These are phyloP conservation scores for Ferrisia virgata DNA, from an alignment of 2,888 invertebrate genomes.

Conservation along the genomic window DNA sequence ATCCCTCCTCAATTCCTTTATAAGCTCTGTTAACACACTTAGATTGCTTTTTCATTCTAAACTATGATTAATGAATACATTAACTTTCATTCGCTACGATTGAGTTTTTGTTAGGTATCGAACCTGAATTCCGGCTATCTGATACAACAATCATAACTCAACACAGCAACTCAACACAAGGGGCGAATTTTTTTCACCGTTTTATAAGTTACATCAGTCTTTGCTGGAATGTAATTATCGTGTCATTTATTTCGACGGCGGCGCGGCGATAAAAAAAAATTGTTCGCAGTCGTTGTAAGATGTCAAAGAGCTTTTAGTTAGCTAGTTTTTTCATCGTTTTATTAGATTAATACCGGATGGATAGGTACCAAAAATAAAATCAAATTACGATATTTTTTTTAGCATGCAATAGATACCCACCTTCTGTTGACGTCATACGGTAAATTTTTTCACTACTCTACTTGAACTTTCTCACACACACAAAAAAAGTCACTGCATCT, in stretches of 20 bases:
- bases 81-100: conserved; percentile 12
- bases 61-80: conserved; percentile 25
- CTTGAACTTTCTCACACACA: no score
- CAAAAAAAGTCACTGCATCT: no score
- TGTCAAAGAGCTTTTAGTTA: background rate
- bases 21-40: conserved; percentile 11
- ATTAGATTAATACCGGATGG: no score
- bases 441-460: no score
- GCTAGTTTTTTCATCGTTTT: background rate
- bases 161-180: no score
- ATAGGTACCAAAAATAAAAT: no score
- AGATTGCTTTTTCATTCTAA: background rate
- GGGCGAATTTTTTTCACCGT: background rate
- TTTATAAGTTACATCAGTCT: background rate
- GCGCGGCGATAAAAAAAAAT: background rate
- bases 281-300: background rate
- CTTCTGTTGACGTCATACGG: no score
- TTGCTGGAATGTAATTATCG: background rate
- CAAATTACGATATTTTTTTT: no score
- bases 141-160: background rate
- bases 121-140: background rate
- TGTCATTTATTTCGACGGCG: background rate
- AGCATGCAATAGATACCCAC: no score
- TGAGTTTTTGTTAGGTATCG: conserved; percentile 18
- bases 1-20: background rate